Conservation (phyloP, 2,888 invertebrate genomes). For the Palloptera scutellata region DNA sequence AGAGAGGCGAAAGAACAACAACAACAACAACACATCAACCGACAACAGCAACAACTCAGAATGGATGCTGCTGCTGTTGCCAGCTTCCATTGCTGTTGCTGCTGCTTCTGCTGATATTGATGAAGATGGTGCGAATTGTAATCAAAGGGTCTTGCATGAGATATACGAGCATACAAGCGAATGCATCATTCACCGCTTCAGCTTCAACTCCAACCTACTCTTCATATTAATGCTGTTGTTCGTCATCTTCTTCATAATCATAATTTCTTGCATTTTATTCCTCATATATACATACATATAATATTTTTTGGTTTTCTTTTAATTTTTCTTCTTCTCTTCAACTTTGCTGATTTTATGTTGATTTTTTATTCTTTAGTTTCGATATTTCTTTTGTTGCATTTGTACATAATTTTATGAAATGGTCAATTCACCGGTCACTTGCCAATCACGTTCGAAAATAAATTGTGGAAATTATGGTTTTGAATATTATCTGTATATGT, state of each 20-base stretch:
- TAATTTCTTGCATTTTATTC: conserved; percentile 61
- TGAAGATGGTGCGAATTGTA: conserved; percentile 31
- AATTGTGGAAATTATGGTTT: conserved; percentile 64
- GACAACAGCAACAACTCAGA: too few species aligned
- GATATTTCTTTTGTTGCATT: conserved; percentile 10
- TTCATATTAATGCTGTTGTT: background rate
- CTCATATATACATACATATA: conserved; percentile 15
- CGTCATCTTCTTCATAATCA: conserved; percentile 51
- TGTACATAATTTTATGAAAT: background rate
- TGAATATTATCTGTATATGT: conserved; percentile 24
- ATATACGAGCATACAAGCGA: too few species aligned
- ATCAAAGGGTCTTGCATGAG: conserved; percentile 20
- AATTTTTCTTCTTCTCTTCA: background rate
- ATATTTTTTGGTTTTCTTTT: background rate
- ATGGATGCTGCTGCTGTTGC: too few species aligned
- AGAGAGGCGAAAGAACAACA: too few species aligned
- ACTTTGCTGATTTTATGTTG: background rate
- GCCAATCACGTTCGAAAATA: conserved; percentile 54
- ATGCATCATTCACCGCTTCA: conserved; percentile 1
- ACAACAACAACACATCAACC: too few species aligned
- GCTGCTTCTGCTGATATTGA: conserved; percentile 15
- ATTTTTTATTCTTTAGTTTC: background rate
- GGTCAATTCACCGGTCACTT: conserved; percentile 15
- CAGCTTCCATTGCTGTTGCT: too few species aligned
- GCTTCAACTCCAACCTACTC: conserved; percentile 20